Evolutionary conservation across 2,797 vertebrate species (phyloP).

Genomic region (Danio tinwini): DNA sequence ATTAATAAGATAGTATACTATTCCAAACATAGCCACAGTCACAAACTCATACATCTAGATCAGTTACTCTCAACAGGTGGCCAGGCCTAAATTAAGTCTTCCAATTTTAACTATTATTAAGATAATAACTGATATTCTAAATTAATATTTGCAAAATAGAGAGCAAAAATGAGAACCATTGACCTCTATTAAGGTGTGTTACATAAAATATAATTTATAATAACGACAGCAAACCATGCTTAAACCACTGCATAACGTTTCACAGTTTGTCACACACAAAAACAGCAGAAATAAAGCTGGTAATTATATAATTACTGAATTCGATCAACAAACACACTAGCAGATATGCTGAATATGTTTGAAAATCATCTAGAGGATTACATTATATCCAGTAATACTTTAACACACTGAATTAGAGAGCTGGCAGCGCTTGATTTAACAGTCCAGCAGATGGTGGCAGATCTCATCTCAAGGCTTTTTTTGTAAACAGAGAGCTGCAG

Average conservation of each 20-base stretch:
- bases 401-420: not conserved
- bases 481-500: not conserved
- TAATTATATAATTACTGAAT: not conserved
- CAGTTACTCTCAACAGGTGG: not conserved
- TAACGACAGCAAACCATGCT: not conserved
- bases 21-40: slow-evolving; percentile 9
- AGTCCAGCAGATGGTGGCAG: slow-evolving; percentile 57
- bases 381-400: slow-evolving; percentile 1
- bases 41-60: slow-evolving; percentile 5
- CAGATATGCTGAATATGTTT: not conserved
- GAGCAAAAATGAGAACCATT: not conserved
- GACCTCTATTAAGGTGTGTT: not conserved
- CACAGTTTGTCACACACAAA: not conserved
- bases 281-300: slow-evolving; percentile 2
- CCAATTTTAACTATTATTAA: not conserved
- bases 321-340: slow-evolving; percentile 10
- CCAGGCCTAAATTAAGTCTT: not conserved
- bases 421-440: slow-evolving; percentile 1
- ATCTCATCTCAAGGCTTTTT: not conserved
- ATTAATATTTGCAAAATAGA: not conserved
- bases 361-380: slow-evolving; percentile 9
- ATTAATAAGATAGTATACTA: not conserved
- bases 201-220: not conserved
- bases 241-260: slow-evolving; percentile 15
- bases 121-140: not conserved